Conservation (phyloP, 2,113 vertebrate species). For the Saiga tatarica region DNA sequence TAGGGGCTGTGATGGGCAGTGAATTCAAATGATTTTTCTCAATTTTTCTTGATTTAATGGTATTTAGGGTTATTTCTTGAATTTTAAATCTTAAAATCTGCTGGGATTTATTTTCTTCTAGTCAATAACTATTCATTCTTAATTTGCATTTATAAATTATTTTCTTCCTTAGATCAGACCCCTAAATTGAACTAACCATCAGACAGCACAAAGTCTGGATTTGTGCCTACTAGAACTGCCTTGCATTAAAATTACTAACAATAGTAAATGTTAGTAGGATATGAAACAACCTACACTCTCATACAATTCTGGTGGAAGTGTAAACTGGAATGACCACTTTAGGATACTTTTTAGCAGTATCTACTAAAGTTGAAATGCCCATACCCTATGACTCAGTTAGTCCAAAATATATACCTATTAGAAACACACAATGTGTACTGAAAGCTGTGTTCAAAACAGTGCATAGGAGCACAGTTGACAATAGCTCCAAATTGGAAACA, state of each 20-base stretch:
- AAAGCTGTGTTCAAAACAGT: background rate
- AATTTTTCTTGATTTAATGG: background rate
- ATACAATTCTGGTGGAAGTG: background rate
- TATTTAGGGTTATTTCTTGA: background rate
- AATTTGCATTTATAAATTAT: background rate
- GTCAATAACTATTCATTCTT: background rate
- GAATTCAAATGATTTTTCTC: background rate
- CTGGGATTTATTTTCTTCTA: background rate
- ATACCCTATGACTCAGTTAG: background rate
- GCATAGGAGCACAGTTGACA: background rate
- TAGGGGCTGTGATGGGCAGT: background rate
- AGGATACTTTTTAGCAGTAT: background rate
- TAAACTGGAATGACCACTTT: background rate
- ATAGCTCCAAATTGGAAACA: background rate
- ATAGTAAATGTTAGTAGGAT: background rate
- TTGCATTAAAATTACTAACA: background rate
- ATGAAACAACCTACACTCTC: background rate
- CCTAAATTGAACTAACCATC: background rate
- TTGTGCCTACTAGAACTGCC: background rate
- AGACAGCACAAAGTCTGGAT: background rate
- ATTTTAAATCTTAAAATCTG: background rate
- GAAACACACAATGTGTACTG: background rate
- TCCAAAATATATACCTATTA: background rate
- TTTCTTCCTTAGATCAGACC: background rate
- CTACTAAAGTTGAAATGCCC: background rate